Conservation (phyloP, 2,797 vertebrate genomes). For the Adrianichthys oophorus region DNA sequence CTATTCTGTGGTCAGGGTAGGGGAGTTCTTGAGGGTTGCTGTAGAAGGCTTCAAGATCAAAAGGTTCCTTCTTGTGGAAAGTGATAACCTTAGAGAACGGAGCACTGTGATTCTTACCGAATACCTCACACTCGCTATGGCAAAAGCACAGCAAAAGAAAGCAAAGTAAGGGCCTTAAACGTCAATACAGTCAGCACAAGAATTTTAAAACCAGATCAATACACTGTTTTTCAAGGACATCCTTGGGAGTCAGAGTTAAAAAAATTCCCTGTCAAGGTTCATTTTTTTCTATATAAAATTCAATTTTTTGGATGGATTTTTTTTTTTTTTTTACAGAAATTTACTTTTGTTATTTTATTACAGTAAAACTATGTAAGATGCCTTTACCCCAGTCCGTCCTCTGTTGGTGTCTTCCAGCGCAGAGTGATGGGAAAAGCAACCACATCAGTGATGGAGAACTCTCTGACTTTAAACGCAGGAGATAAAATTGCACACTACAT, state of each 20-base stretch:
- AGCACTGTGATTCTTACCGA: slow-evolving; percentile 91
- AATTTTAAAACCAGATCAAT: not conserved
- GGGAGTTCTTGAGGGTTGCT: slow-evolving; percentile 89
- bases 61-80: slow-evolving; percentile 96
- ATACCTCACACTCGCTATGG: slow-evolving; percentile 94
- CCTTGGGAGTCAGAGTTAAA: not conserved
- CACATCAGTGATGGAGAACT: slow-evolving; percentile 96
- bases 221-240: not conserved
- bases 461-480: slow-evolving; percentile 97
- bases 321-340: too few relatives aligned
- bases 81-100: slow-evolving; percentile 98
- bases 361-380: not conserved
- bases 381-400: slow-evolving; percentile 88
- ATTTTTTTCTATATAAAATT: too few relatives aligned
- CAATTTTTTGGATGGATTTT: too few relatives aligned
- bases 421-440: slow-evolving; percentile 92
- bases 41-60: slow-evolving; percentile 94
- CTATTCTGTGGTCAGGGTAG: slow-evolving; percentile 92
- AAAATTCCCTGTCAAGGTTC: too few relatives aligned
- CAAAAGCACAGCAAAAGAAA: slow-evolving; percentile 21
- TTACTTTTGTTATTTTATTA: not conserved
- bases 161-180: slow-evolving; percentile 19
- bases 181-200: slow-evolving; percentile 23
- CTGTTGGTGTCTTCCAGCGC: slow-evolving; percentile 93
- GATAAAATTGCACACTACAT: slow-evolving; percentile 95